These are phyloP conservation scores for Linyphia triangularis DNA, from an alignment of 2,888 invertebrate species.

Conservation along the genomic window DNA sequence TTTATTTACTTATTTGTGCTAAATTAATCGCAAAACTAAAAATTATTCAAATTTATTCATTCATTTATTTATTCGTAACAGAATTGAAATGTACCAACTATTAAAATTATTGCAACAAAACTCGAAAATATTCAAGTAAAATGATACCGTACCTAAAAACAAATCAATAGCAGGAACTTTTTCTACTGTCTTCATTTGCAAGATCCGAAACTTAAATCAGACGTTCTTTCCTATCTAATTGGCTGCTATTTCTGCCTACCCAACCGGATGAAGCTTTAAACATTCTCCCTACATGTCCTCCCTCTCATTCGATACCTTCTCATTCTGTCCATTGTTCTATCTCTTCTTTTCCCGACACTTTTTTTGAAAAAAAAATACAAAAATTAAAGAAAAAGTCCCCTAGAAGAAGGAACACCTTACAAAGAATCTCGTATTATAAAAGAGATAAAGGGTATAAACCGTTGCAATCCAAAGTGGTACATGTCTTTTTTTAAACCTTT, in stretches of 20 bases:
- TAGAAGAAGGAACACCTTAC: slow-evolving; percentile 33
- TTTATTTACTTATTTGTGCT: too few relatives aligned
- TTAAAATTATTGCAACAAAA: too few relatives aligned
- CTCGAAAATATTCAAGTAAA: too few relatives aligned
- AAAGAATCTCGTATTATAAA: slow-evolving; percentile 67
- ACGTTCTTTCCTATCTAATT: slow-evolving; percentile 46
- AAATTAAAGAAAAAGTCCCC: background rate
- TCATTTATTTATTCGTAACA: too few relatives aligned
- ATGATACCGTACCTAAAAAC: too few relatives aligned
- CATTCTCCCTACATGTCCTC: slow-evolving; percentile 56
- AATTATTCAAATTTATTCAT: too few relatives aligned
- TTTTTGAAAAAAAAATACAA: slow-evolving; percentile 45
- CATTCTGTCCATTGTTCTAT: slow-evolving; percentile 66
- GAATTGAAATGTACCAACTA: too few relatives aligned
- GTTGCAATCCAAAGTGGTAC: too few relatives aligned
- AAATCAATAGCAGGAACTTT: background rate
- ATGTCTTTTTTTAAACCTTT: too few relatives aligned
- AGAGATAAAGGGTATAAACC: too few relatives aligned
- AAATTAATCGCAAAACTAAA: too few relatives aligned
- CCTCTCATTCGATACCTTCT: slow-evolving; percentile 67
- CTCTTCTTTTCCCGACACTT: background rate
- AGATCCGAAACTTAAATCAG: background rate
- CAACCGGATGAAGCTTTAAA: slow-evolving; percentile 72
- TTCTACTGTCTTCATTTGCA: background rate
- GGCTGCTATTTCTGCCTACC: slow-evolving; percentile 72